Percentiles rank a stretch among this genome's conserved stretches.
Evolutionary conservation across 2,888 invertebrate genomes (phyloP).

Genomic region (Helobdella robusta): DNA sequence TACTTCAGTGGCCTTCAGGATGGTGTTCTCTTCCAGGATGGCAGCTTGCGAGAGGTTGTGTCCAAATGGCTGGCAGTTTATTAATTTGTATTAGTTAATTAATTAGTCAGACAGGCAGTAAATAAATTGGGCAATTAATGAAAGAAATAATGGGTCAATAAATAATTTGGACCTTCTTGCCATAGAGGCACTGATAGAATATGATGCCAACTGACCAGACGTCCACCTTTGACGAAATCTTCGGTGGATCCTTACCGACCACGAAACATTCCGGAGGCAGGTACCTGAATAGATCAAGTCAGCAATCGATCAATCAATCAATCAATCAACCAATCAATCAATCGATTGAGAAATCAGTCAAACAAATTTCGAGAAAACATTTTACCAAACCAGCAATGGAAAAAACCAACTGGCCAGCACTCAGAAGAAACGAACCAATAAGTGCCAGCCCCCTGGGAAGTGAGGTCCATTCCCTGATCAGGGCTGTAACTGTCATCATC

Average conservation of each 20-base stretch:
- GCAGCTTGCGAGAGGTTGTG: constrained; percentile 99
- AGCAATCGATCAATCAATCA: no score
- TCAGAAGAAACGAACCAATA: constrained; percentile 66
- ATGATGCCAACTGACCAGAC: constrained; percentile 99
- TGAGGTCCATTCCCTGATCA: constrained; percentile 93
- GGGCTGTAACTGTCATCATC: constrained; percentile 97
- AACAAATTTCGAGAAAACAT: no score
- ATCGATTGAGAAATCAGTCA: no score
- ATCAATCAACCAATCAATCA: no score
- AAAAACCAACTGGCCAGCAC: background rate
- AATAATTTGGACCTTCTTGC: constrained; percentile 66
- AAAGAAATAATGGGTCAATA: background rate
- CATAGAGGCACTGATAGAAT: constrained; percentile 99
- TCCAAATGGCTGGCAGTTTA: constrained; percentile 58
- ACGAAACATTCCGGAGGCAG: constrained; percentile 99
- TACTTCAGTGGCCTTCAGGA: constrained; percentile 96
- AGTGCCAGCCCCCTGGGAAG: constrained; percentile 98
- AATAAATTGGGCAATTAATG: background rate
- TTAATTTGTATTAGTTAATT: no score
- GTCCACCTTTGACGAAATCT: constrained; percentile 99
- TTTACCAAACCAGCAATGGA: no score
- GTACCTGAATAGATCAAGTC: constrained; percentile 66
- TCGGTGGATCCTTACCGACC: constrained; percentile 97
- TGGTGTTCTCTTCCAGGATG: constrained; percentile 97
- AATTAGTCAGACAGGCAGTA: background rate